These are phyloP conservation scores for Tauraco erythrolophus DNA, from an alignment of 2,113 vertebrate species.

Conservation along the genomic window DNA sequence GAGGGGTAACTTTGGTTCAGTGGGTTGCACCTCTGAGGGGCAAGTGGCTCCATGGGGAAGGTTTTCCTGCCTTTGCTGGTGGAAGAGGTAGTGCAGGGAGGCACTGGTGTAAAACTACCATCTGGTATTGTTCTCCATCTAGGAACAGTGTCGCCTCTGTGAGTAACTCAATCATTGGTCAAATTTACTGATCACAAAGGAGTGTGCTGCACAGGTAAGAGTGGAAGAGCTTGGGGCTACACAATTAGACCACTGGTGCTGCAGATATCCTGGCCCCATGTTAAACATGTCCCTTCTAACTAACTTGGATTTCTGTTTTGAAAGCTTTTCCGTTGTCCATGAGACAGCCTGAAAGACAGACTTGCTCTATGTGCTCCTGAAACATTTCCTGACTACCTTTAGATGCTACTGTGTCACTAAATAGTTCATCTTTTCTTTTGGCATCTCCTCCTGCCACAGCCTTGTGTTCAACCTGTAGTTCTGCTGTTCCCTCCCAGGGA, in stretches of 20 bases:
- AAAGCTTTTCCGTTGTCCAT: background rate
- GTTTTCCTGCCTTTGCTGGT: background rate
- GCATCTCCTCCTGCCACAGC: background rate
- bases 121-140: rapidly evolving
- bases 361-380: background rate
- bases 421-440: background rate
- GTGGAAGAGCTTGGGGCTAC: background rate
- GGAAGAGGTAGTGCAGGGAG: background rate
- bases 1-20: background rate
- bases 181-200: background rate
- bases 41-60: rapidly evolving
- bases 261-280: background rate
- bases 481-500: background rate
- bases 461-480: background rate
- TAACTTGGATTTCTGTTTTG: background rate
- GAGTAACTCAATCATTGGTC: background rate
- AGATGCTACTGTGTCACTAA: background rate
- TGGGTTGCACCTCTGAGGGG: background rate
- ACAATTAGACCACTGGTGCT: background rate
- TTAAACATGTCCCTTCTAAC: background rate
- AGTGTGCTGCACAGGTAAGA: background rate
- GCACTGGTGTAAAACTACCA: background rate
- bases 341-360: background rate
- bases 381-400: background rate
- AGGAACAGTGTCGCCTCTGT: background rate